Evolutionary conservation across 2,888 invertebrate species (phyloP), one percentile per base, ranked within the genome.

Genomic region (Lottia scabra): DNA sequence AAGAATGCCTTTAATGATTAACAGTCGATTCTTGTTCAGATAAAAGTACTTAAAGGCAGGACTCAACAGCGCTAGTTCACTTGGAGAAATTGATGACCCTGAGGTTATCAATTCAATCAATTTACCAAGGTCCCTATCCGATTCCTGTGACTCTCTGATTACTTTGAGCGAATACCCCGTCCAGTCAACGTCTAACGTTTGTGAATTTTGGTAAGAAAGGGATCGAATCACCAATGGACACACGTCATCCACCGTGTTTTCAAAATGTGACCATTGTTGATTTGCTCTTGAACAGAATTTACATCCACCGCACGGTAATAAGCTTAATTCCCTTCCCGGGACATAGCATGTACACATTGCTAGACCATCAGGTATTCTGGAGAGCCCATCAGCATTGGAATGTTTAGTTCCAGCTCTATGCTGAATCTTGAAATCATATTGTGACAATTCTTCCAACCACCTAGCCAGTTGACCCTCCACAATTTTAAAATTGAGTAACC

Each of bases 381-480:
- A 56, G 23, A 56, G 56, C 4, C n/a, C n/a, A 56, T 56, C 56
- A 19, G 56, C 56, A 56, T 19, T 6, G 56, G 56, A 2, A 56
- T 56, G 56, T 23, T 56, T 65, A 19, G 23, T 65, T 23, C 65
- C 19, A 38, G 16, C n/a, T 16, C 67, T 27, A 67, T 67, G 67
- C 26, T 23, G 15, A 16, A 67, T n/a, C n/a, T 19, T n/a, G 5
- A 67, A 23, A 26, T 44, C 44, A 30, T 67, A 67, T 44, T 67
- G 67, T 27, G 16, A 38, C 5, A 67, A 8, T 10, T 67, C 67
- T 8, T 67, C 67, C 4, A 67, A 44, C 30, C 67, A 67, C 78
- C n/a, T n/a, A n/a, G n/a, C n/a, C 6, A 79, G 38, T 43, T 79
- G 77, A 16, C 77, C 77, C n/a, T 76, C 63, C 8, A 71, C 74